These are phyloP conservation scores for Lepidothrix coronata DNA, from an alignment of 2,113 vertebrate species.

Conservation along the genomic window DNA sequence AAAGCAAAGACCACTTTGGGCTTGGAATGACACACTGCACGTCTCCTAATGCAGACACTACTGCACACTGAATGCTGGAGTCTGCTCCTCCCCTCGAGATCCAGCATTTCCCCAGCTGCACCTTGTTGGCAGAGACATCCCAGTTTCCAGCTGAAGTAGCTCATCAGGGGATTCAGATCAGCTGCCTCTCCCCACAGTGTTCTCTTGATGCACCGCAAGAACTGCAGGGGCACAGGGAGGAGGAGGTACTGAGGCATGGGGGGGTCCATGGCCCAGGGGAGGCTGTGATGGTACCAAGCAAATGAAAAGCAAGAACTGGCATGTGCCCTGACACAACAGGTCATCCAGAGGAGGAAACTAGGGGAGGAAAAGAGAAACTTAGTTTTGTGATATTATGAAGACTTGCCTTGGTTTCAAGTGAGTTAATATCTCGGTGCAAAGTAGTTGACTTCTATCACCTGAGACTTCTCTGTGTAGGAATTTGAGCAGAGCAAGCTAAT, in stretches of 20 bases:
- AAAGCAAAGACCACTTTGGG: not conserved
- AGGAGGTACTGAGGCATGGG: fast-evolving
- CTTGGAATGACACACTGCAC: fast-evolving
- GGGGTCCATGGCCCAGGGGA: not conserved
- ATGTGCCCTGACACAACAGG: not conserved
- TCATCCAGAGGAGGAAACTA: not conserved
- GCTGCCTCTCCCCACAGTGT: not conserved
- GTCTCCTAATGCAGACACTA: fast-evolving
- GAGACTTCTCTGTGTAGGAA: not conserved
- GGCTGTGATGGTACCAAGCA: not conserved
- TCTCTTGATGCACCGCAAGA: not conserved
- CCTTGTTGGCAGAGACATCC: not conserved
- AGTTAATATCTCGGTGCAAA: not conserved
- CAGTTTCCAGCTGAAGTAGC: not conserved
- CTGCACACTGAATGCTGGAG: not conserved
- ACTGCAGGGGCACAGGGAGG: not conserved
- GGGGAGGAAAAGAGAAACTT: not conserved
- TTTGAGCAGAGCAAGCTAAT: not conserved
- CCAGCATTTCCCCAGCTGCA: not conserved
- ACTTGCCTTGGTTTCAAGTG: not conserved
- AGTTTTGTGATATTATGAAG: not conserved
- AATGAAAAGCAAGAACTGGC: fast-evolving
- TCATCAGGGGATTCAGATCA: not conserved
- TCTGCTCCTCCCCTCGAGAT: not conserved
- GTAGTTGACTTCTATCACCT: not conserved